phyloP scores from a whole-genome alignment of 2,113 vertebrate species.

The Chloroceryle aenea region DNA sequence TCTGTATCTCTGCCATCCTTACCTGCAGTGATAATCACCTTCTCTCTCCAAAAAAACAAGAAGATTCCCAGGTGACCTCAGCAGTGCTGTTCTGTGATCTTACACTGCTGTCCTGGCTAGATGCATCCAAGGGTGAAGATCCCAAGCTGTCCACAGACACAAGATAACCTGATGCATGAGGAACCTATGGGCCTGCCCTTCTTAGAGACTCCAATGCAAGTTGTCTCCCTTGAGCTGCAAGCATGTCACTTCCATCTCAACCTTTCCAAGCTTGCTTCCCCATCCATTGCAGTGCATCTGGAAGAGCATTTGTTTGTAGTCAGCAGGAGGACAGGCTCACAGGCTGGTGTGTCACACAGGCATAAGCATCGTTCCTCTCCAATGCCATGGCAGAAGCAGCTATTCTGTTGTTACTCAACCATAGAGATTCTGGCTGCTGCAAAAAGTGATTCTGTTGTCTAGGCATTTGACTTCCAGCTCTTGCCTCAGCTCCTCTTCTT shows the following conservation, averaged over 20 bases:
- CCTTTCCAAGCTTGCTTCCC: rapidly evolving
- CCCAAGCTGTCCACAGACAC: rapidly evolving
- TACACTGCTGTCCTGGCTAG: rapidly evolving
- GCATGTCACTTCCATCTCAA: rapidly evolving
- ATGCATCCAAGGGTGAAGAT: rapidly evolving
- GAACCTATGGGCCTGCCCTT: not conserved
- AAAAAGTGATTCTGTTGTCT: not conserved
- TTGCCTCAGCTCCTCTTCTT: not conserved
- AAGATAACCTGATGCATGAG: rapidly evolving
- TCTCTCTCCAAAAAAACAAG: not conserved
- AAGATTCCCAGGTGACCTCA: rapidly evolving
- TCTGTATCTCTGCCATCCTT: not conserved
- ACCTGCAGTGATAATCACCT: rapidly evolving
- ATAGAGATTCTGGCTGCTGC: not conserved
- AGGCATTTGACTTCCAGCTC: rapidly evolving
- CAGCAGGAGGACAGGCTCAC: not conserved
- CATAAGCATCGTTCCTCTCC: rapidly evolving
- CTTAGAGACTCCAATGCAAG: not conserved
- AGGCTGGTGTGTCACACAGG: not conserved
- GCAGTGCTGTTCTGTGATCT: not conserved
- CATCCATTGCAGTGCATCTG: not conserved
- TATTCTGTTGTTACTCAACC: not conserved
- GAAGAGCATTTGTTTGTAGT: not conserved
- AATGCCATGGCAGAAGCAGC: rapidly evolving
- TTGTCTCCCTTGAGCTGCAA: not conserved